Evolutionary conservation across 2,888 invertebrate genomes (phyloP).

Genomic region (Heliothis peltigera): DNA sequence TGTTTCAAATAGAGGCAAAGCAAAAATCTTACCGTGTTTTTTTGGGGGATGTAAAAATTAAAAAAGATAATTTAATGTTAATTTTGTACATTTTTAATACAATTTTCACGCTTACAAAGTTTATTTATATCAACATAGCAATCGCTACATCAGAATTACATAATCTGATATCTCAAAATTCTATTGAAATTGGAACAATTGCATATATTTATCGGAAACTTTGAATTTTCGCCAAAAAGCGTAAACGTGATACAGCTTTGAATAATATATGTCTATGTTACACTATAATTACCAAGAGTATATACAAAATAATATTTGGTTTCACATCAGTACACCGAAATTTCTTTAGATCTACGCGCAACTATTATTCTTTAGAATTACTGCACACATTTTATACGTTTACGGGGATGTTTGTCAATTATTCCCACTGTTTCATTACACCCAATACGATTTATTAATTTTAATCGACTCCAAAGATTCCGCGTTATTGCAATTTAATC

Average conservation of each 20-base stretch:
- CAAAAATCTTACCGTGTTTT: background rate
- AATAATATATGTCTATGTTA: conserved; percentile 38
- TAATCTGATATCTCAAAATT: background rate
- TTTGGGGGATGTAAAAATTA: background rate
- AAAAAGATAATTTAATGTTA: background rate
- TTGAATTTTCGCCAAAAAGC: conserved; percentile 20
- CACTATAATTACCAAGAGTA: conserved; percentile 54
- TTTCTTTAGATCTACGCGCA: conserved; percentile 32
- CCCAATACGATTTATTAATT: no score
- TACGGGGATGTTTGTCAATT: no score
- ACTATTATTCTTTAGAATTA: conserved; percentile 13
- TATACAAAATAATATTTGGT: conserved; percentile 64
- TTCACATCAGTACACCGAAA: conserved; percentile 66
- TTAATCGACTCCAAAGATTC: no score
- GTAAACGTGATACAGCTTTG: conserved; percentile 10
- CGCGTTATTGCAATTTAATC: no score
- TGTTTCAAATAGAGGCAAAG: no score
- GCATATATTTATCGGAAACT: background rate
- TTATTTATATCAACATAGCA: background rate
- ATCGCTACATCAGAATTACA: background rate
- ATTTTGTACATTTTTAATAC: conserved; percentile 42
- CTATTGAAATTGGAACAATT: conserved; percentile 1
- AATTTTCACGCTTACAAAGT: conserved; percentile 26
- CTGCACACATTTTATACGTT: conserved; percentile 38
- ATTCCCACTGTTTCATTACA: no score